A percentile compares a stretch with the other conserved stretches of the same genome.
These are phyloP conservation scores for Rhinophrynus dorsalis DNA, from an alignment of 2,797 vertebrate genomes.

Conservation along the genomic window DNA sequence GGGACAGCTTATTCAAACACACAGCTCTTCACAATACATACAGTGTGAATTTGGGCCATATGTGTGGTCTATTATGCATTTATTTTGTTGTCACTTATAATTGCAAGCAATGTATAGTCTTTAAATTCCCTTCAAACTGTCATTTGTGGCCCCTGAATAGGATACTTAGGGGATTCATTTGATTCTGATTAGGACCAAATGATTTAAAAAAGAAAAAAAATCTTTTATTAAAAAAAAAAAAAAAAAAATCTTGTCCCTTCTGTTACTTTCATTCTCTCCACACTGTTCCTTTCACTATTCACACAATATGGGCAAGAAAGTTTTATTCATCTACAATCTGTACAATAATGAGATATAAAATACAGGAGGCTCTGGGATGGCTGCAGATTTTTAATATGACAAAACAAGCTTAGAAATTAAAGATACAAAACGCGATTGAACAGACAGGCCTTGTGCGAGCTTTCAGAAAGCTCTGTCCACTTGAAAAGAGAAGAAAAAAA, in stretches of 20 bases:
- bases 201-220: background rate
- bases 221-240: conserved; percentile 8
- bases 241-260: background rate
- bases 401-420: conserved; percentile 10
- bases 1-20: background rate
- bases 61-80: background rate
- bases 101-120: background rate
- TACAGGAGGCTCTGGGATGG: background rate
- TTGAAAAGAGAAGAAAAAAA: background rate
- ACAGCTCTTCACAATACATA: background rate
- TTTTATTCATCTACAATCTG: conserved; percentile 40
- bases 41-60: background rate
- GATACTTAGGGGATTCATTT: background rate
- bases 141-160: background rate
- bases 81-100: background rate
- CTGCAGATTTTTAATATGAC: conserved; percentile 9
- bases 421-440: background rate
- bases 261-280: conserved; percentile 16
- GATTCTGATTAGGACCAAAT: conserved; percentile 1
- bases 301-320: conserved; percentile 25
- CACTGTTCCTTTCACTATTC: conserved; percentile 13
- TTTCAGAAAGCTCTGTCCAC: background rate
- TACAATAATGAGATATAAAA: background rate
- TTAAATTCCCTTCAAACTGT: background rate
- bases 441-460: background rate